Conservation (phyloP, 2,113 vertebrate genomes). For the Leptocoma aspasia region DNA sequence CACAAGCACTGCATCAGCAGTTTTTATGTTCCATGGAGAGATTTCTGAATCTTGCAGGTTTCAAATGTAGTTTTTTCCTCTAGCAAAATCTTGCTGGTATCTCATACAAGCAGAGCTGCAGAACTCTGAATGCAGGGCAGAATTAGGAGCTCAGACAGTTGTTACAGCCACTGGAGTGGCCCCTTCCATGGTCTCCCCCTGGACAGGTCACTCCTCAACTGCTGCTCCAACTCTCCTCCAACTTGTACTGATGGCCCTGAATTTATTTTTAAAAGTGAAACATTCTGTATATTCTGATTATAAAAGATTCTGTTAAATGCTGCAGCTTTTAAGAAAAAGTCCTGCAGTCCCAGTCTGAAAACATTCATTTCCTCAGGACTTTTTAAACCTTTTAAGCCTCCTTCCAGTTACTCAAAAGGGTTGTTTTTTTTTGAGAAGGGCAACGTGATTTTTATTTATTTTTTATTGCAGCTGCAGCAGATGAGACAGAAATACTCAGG, state of each 20-base stretch:
- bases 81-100: not conserved
- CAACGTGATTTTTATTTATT: not conserved
- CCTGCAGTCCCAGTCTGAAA: not conserved
- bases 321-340: not conserved
- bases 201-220: not conserved
- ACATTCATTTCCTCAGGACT: not conserved
- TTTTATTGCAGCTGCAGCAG: not conserved
- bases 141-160: not conserved
- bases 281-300: not conserved
- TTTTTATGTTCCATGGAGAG: not conserved
- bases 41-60: not conserved
- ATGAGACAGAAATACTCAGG: not conserved
- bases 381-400: not conserved
- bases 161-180: not conserved
- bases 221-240: not conserved
- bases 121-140: not conserved
- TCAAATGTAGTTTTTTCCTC: not conserved
- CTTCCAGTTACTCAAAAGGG: not conserved
- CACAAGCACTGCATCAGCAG: not conserved
- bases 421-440: not conserved
- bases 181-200: not conserved
- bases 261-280: not conserved
- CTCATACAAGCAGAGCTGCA: not conserved
- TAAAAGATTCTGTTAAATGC: not conserved
- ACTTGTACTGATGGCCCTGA: not conserved